Percentiles rank a stretch among this genome's conserved stretches.
Conservation (phyloP, 2,113 vertebrate species). For the Sardina pilchardus region DNA sequence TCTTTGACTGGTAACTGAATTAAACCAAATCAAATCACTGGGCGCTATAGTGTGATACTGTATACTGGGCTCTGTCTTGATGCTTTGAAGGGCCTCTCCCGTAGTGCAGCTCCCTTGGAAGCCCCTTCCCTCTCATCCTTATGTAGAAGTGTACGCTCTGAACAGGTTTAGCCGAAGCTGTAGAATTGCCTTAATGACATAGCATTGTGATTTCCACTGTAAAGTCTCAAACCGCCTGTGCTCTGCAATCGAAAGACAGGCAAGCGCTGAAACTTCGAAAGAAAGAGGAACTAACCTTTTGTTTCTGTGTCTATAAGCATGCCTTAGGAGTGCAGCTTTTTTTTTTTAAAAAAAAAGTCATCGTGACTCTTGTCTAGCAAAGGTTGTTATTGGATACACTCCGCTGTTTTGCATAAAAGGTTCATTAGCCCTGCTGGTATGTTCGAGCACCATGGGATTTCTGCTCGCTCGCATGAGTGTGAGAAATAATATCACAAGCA, state of each 20-base stretch:
- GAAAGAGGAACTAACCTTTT: conserved; percentile 4
- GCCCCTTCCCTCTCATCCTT: conserved; percentile 33
- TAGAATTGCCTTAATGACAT: conserved; percentile 54
- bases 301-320: neutral
- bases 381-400: neutral
- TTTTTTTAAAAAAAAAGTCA: neutral
- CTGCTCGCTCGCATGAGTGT: neutral
- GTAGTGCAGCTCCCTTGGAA: conserved; percentile 24
- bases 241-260: conserved; percentile 9
- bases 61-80: conserved; percentile 31
- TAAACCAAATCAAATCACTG: conserved; percentile 49
- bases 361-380: neutral
- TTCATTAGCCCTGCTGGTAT: neutral
- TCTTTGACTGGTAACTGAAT: conserved; percentile 40
- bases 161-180: conserved; percentile 36
- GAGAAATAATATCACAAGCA: neutral
- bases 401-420: conserved; percentile 16
- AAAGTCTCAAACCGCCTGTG: neutral
- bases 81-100: conserved; percentile 21
- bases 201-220: conserved; percentile 19
- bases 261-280: neutral
- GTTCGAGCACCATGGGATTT: conserved; percentile 2
- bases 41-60: conserved; percentile 26
- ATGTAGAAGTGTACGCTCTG: conserved; percentile 36
- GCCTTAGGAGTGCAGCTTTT: neutral